Evolutionary conservation across 2,888 invertebrate species (phyloP), one percentile per base, ranked within the genome.

Genomic region (Argynnis bischoffii): DNA sequence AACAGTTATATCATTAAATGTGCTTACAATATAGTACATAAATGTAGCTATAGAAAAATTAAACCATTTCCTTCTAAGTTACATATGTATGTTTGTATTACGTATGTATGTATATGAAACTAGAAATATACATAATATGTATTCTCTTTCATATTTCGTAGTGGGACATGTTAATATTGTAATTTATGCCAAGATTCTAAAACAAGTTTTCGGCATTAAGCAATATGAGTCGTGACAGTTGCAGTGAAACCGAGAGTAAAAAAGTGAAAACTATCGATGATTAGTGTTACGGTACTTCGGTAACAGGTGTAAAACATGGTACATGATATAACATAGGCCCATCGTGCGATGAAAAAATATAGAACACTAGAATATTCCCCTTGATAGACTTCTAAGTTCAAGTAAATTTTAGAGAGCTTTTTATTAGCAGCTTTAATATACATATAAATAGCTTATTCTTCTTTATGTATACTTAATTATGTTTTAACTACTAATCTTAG

Each of bases 231-330:
- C 65, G 65, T 59, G 65, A 48, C 66, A 66, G 15, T 51, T 51
- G 18, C 21, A 55, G 66, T 41, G 66, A 66, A 66, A 66, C 60
- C 50, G 63, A 63, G 54, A 63, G 21, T 46, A 16, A 47, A 54
- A 66, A 66, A 66, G 66, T 66, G 66, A 66, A 66, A 66, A 46
- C 55, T 53, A 51, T 61, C 26, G 26, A 47, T 47, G 46, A 59
- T 59, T 59, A n/a, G 26, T 46, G 57, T 59, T 59, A 59, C 21
- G 21, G 57, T 46, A n/a, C 15, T 47, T 48, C 47, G 57, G 21
- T 59, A 59, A 59, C 57, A 47, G 26, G 47, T 47, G 21, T 8
- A 41, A 8, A 8, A 41, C 21, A 57, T 47, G 21, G 18, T 47
- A n/a, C 15, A n/a, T 59, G 57, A 59, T 48, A 13, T 55, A 55